phyloP scores from a whole-genome alignment of 2,888 invertebrate genomes.

The Pristionchus fissidentatus region DNA sequence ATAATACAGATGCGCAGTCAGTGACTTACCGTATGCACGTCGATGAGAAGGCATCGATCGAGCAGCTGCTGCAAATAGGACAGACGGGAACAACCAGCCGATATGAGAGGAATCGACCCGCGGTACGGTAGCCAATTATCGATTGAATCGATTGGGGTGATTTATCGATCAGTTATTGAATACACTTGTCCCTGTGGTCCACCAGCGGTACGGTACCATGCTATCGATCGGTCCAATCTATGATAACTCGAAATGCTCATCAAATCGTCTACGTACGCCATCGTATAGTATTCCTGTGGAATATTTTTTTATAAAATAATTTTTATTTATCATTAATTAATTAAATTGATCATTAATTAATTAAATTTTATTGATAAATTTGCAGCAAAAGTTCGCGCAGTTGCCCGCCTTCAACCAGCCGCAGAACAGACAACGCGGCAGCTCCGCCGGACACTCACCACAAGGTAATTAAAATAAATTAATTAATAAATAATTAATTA shows the following conservation, averaged over 20 bases:
- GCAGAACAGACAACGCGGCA: constrained; percentile 28
- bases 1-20: neutral
- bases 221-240: too few relatives aligned
- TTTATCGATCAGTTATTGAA: neutral
- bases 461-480: neutral
- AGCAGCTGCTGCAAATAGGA: neutral
- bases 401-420: constrained; percentile 33
- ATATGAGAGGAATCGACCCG: neutral
- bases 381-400: neutral
- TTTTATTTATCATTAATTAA: neutral
- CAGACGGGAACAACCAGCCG: neutral
- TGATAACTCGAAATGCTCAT: too few relatives aligned
- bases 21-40: neutral
- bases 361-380: neutral
- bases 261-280: too few relatives aligned
- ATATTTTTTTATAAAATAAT: neutral
- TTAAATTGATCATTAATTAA: neutral
- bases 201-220: too few relatives aligned
- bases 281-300: too few relatives aligned
- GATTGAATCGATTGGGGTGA: neutral
- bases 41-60: neutral
- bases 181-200: too few relatives aligned
- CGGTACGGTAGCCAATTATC: neutral
- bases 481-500: neutral
- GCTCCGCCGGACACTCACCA: constrained; percentile 45